A percentile compares a stretch with the other conserved stretches of the same genome.
phyloP scores from a whole-genome alignment of 1,140 invertebrate species.

The Nautilus pompilius region DNA sequence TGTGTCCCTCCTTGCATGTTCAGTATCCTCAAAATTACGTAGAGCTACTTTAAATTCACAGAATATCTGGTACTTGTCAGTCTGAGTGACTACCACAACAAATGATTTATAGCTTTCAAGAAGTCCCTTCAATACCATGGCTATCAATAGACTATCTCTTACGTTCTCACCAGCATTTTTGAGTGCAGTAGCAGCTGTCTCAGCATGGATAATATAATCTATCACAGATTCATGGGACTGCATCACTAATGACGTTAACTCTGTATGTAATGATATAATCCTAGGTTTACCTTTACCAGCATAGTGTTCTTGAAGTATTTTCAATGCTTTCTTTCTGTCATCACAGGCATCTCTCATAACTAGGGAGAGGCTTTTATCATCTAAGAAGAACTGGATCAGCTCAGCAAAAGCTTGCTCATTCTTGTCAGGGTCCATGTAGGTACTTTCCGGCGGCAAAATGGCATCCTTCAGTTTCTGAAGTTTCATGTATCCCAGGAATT shows the following conservation, averaged over 20 bases:
- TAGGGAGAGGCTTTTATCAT: slow-evolving; percentile 14
- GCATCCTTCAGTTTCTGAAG: slow-evolving; percentile 9
- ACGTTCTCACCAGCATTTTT: slow-evolving; percentile 14
- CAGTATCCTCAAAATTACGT: slow-evolving; percentile 17
- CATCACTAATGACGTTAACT: slow-evolving; percentile 15
- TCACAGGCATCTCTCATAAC: slow-evolving; percentile 19
- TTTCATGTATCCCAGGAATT: slow-evolving; percentile 16
- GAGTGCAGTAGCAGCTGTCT: slow-evolving; percentile 13
- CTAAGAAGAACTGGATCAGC: slow-evolving; percentile 15
- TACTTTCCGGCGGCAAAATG: not conserved
- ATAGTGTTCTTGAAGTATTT: slow-evolving; percentile 15
- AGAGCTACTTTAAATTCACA: slow-evolving; percentile 19
- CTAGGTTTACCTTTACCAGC: slow-evolving; percentile 11
- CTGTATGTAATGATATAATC: slow-evolving; percentile 18
- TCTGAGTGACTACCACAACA: slow-evolving; percentile 9
- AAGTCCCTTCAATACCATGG: slow-evolving; percentile 22
- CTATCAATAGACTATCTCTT: slow-evolving; percentile 19
- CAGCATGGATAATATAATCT: slow-evolving; percentile 21
- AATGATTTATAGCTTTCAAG: slow-evolving; percentile 11
- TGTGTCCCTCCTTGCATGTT: not conserved
- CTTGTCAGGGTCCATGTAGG: slow-evolving; percentile 2
- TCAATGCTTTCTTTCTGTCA: slow-evolving; percentile 14
- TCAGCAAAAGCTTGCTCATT: slow-evolving; percentile 18
- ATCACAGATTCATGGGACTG: slow-evolving; percentile 6
- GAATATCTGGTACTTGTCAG: slow-evolving; percentile 8